phyloP scores from a whole-genome alignment of 1,140 invertebrate genomes.

The Carposina sasakii region DNA sequence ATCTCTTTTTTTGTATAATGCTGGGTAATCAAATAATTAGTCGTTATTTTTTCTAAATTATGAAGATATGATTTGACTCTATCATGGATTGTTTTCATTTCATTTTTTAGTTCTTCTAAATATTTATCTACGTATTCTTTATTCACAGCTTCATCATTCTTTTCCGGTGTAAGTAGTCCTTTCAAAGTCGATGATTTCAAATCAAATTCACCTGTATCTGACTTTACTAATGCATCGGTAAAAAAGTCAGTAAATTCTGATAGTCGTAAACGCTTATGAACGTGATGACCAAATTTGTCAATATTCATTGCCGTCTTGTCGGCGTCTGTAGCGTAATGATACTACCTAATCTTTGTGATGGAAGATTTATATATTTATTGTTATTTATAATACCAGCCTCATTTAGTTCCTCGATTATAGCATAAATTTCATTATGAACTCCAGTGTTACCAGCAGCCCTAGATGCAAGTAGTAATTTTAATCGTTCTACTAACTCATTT shows the following conservation, averaged over 20 bases:
- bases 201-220: neutral
- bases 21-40: neutral
- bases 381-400: too few relatives aligned
- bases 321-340: too few relatives aligned
- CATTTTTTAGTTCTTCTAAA: neutral
- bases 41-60: neutral
- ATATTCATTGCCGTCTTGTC: too few relatives aligned
- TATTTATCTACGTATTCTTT: slow-evolving; percentile 5
- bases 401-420: too few relatives aligned
- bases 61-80: neutral
- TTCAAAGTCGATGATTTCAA: slow-evolving; percentile 5
- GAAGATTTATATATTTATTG: too few relatives aligned
- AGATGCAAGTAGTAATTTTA: too few relatives aligned
- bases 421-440: too few relatives aligned
- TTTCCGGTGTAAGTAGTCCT: slow-evolving; percentile 1
- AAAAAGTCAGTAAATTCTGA: neutral
- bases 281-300: slow-evolving; percentile 23
- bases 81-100: neutral
- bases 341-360: too few relatives aligned
- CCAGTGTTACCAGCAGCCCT: too few relatives aligned
- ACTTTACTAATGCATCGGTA: neutral
- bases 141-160: slow-evolving; percentile 4
- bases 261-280: slow-evolving; percentile 4
- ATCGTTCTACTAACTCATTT: slow-evolving; percentile 11
- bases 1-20: neutral